Base-by-base conservation (phyloP, 2,113 vertebrate genomes). In the Silurus glanis region DNA sequence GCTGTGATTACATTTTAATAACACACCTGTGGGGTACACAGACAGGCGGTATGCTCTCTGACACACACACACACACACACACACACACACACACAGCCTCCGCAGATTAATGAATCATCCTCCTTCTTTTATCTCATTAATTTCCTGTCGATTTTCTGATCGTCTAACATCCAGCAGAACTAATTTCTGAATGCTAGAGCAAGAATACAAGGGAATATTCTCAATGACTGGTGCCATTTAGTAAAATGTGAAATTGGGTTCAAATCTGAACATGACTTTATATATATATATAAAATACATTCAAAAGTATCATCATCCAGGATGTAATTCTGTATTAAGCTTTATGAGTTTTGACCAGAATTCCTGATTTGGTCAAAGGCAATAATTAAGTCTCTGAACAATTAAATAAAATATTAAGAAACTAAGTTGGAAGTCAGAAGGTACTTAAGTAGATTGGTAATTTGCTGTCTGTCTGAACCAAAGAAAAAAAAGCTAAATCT, bases 111-210 rank as follows among this genome's bases (percentile, higher is more conserved):
- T 91, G 85, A 83, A 87, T 90, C 69, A 76, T 87, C 12, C 88
- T 88, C 86, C 88, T 89, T 84, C 88, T 93, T 92, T 94, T 90
- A 92, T 92, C 89, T 92, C 89, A 90, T 93, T 92, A 91, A 93
- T 90, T 88, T 89, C 88, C 90, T 89, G 90, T 92, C 92, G 91
- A 93, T 84, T 87, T 80, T 62, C 66, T 62, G 56, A 56, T 59
- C 69, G 21, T 91, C 87, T 87, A 90, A 90, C 88, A 89, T 92
- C 47, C 58, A 61, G 78, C 37, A 82, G 49, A 58, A 55, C 3
- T 21, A 45, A 37, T 53, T 59, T n/a, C 79, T 28, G 53, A 47
- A 64, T 49, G 49, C 17, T 13, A 59, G 64, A 47, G 51, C 45
- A 56, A 67, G 28, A 82, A 82, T 14, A 21, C 3, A 8, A 49